A percentile compares a stretch with the other conserved stretches of the same genome.
phyloP scores from a whole-genome alignment of 2,113 vertebrate genomes.

The Scomber scombrus region DNA sequence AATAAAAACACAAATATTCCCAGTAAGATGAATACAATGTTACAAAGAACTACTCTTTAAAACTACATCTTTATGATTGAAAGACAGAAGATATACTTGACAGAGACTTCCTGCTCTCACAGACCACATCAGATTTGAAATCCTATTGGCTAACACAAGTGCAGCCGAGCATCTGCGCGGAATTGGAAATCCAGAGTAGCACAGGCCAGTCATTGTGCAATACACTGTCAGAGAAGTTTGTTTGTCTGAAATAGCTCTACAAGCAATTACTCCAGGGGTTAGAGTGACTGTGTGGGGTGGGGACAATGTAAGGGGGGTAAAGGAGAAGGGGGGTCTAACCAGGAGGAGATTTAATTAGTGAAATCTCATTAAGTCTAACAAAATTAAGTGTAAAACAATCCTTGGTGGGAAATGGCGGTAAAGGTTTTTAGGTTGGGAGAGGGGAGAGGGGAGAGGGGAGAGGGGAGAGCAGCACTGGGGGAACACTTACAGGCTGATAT shows the following conservation, averaged over 20 bases:
- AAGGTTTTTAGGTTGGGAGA: conserved; percentile 81
- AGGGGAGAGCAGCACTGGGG: conserved; percentile 69
- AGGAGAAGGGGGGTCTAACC: conserved; percentile 78
- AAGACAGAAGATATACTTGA: conserved; percentile 46
- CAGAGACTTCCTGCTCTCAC: conserved; percentile 41
- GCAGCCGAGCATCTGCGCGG: conserved; percentile 69
- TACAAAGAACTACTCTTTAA: background rate
- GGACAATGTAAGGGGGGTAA: conserved; percentile 8
- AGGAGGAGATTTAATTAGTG: conserved; percentile 98
- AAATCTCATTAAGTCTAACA: conserved; percentile 99
- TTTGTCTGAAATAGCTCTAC: conserved; percentile 86
- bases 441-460: conserved; percentile 62
- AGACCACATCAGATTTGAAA: conserved; percentile 61
- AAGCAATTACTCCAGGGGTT: conserved; percentile 88
- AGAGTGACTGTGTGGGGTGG: conserved; percentile 71
- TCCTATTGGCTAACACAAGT: conserved; percentile 58
- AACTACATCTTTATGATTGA: conserved; percentile 26
- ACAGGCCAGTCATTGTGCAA: conserved; percentile 54
- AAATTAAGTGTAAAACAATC: conserved; percentile 99
- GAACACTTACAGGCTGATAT: conserved; percentile 66
- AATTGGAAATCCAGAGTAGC: conserved; percentile 64
- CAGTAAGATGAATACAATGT: conserved; percentile 1
- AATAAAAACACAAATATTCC: background rate
- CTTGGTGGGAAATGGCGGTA: conserved; percentile 88
- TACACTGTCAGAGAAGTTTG: conserved; percentile 86